phyloP scores from a whole-genome alignment of 2,888 invertebrate genomes.

The Aspidapion aeneum region DNA sequence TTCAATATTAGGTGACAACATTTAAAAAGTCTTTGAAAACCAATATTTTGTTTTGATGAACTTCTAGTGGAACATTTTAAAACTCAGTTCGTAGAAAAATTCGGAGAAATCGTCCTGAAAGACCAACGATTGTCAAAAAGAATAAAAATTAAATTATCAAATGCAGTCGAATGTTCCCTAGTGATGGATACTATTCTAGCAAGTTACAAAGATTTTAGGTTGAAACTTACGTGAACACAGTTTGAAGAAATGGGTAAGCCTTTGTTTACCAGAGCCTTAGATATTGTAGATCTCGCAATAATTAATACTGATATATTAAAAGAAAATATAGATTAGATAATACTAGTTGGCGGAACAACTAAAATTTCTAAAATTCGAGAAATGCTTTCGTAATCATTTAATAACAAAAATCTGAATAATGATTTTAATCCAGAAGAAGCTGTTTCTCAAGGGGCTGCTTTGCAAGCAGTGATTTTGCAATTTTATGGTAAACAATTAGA shows the following conservation, averaged over 20 bases:
- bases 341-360: constrained; percentile 35
- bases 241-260: constrained; percentile 29
- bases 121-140: no score
- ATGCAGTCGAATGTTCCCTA: constrained; percentile 12
- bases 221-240: constrained; percentile 25
- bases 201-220: constrained; percentile 14
- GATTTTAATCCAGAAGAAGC: constrained; percentile 32
- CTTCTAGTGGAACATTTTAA: constrained; percentile 23
- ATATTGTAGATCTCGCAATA: constrained; percentile 27
- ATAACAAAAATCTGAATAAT: constrained; percentile 19
- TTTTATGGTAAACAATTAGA: constrained; percentile 14
- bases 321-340: constrained; percentile 31
- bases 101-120: background rate
- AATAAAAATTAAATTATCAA: constrained; percentile 22
- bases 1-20: no score
- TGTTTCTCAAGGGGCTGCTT: constrained; percentile 31
- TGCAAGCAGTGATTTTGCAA: constrained; percentile 27
- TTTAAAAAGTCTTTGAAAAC: no score
- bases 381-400: constrained; percentile 27
- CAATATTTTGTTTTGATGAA: constrained; percentile 30
- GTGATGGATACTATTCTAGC: constrained; percentile 24
- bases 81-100: constrained; percentile 1
- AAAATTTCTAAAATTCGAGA: constrained; percentile 33
- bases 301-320: constrained; percentile 21
- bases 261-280: constrained; percentile 27